Evolutionary conservation across 1,140 invertebrate genomes (phyloP).

Genomic region (Micrasema longulum): DNA sequence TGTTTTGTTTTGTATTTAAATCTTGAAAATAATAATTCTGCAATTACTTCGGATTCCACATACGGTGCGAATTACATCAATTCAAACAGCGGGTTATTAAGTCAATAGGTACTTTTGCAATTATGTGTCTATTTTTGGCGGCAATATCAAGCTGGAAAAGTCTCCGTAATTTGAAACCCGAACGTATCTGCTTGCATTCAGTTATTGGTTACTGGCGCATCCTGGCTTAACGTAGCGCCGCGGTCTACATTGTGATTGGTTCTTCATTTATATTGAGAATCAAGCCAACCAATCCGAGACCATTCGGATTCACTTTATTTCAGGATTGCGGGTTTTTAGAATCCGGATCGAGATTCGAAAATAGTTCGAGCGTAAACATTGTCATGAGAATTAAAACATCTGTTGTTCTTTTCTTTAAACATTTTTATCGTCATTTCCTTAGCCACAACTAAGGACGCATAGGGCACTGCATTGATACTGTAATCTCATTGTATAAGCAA

Average conservation of each 20-base stretch:
- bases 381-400: too few relatives aligned
- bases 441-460: too few relatives aligned
- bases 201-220: neutral
- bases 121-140: neutral
- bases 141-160: conserved; percentile 1
- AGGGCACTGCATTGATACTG: too few relatives aligned
- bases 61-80: neutral
- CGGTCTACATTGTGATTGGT: neutral
- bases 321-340: neutral
- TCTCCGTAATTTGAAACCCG: neutral
- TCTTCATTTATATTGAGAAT: conserved; percentile 4
- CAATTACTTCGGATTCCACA: neutral
- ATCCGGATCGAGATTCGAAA: too few relatives aligned
- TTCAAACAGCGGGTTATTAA: neutral
- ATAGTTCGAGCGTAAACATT: too few relatives aligned
- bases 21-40: too few relatives aligned
- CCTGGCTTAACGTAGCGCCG: neutral
- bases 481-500: too few relatives aligned
- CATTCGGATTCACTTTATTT: neutral
- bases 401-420: too few relatives aligned
- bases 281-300: neutral
- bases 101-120: neutral
- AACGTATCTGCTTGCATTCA: neutral
- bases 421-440: too few relatives aligned
- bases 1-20: too few relatives aligned